Percentiles rank a stretch among this genome's conserved stretches.
These are phyloP conservation scores for Stichopus chloronotus DNA, from an alignment of 35 echinoderm and acorn worm genomes.

Conservation along the genomic window DNA sequence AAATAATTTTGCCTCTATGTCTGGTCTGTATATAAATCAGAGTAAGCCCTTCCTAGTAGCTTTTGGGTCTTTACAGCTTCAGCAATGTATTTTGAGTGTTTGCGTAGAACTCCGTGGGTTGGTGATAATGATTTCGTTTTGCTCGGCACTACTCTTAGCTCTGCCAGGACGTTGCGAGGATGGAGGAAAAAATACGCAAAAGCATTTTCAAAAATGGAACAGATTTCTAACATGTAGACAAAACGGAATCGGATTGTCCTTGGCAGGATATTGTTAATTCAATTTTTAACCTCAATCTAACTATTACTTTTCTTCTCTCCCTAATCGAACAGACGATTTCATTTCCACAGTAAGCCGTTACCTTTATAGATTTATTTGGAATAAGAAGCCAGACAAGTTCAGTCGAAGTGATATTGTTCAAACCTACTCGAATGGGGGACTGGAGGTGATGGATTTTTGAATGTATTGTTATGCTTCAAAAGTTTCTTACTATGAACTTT, in stretches of 20 bases:
- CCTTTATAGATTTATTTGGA: conserved; percentile 10
- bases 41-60: neutral
- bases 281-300: neutral
- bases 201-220: neutral
- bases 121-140: neutral
- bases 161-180: neutral
- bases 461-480: neutral
- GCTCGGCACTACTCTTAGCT: neutral
- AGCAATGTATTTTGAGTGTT: neutral
- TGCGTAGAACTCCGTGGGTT: neutral
- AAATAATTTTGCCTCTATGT: neutral
- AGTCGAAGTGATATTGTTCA: neutral
- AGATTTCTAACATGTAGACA: neutral
- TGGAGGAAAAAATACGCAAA: conserved; percentile 1
- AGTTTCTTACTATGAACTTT: neutral
- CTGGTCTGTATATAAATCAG: neutral
- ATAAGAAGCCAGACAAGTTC: neutral
- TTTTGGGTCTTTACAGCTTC: neutral
- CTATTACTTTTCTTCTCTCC: neutral
- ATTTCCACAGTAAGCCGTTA: neutral
- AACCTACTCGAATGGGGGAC: neutral
- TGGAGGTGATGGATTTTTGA: neutral
- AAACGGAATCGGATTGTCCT: neutral
- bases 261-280: neutral
- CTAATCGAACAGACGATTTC: neutral